Conservation (phyloP, 2,888 invertebrate genomes). For the Lottia scabra region DNA sequence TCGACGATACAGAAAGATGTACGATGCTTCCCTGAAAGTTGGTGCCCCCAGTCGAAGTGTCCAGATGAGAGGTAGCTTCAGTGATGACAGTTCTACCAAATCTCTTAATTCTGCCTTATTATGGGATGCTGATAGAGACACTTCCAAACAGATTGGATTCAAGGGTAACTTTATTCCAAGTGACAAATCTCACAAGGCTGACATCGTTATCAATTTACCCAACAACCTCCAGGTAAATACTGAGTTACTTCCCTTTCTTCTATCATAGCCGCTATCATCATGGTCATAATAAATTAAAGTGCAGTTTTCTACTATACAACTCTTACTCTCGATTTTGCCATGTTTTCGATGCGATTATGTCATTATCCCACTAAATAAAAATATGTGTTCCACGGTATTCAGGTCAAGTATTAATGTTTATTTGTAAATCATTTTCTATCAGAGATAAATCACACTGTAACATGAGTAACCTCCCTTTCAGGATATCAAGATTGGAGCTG, state of each 20-base stretch:
- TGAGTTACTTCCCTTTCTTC: not conserved
- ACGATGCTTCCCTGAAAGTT: constrained; percentile 33
- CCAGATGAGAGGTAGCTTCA: constrained; percentile 26
- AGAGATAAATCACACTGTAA: no score
- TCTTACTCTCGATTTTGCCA: no score
- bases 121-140: constrained; percentile 51
- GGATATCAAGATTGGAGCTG: constrained; percentile 42
- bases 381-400: no score
- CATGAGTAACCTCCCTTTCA: constrained; percentile 17
- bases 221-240: constrained; percentile 42
- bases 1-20: constrained; percentile 14
- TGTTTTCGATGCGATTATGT: no score
- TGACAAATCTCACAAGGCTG: constrained; percentile 32
- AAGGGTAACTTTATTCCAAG: constrained; percentile 26
- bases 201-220: constrained; percentile 40
- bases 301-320: not conserved
- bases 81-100: constrained; percentile 5
- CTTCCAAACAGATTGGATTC: constrained; percentile 38
- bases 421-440: no score
- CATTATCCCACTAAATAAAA: no score
- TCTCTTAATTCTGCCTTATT: constrained; percentile 32
- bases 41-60: constrained; percentile 38
- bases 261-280: not conserved
- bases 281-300: not conserved
- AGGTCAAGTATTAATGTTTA: no score